Evolutionary conservation across 2,888 invertebrate genomes (phyloP), one percentile per base, ranked within the genome.

Genomic region (Troilus luridus): DNA sequence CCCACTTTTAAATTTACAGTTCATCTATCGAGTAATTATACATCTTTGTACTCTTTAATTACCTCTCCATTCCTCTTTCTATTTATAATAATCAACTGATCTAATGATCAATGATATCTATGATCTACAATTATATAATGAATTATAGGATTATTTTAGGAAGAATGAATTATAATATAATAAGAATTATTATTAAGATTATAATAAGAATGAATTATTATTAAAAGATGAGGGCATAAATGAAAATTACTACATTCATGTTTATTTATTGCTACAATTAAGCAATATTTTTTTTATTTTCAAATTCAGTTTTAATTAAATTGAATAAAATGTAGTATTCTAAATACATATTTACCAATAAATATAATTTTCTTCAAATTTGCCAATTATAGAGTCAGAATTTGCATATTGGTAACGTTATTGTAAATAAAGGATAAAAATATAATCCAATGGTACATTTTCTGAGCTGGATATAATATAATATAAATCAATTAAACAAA

Each of bases 41-140:
- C 41, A 27, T 77, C 72, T 41, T 85, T n/a, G 11, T 12, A 56
- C 11, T 58, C 85, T 85, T 85, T 85, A 85, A 85, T 85, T 85
- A 85, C 56, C 81, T 10, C 21, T 58, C 56, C 56, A 11, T 85
- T 12, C n/a, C 56, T 85, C 56, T 85, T 56, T 85, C 21, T 21
- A n/a, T 56, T 85, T 77, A 77, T 27, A 77, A 58, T 85, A 21
- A 56, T 85, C 21, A n/a, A 21, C 85, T 85, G n/a, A 56, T 58
- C 54, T 85, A 85, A 85, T 56, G 56, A 58, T 85, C 85, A n/a
- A 21, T n/a, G 11, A 9, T 56, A 77, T 77, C 72, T 77, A 41
- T 41, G 27, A 14, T 14, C 27, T 24, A 41, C 41, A 67, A 27
- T 67, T 67, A 27, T 67, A 67, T 12, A 41, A 21, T 19, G 27